Base-by-base conservation (phyloP, 2,113 vertebrate species). In the Vicugna pacos region DNA sequence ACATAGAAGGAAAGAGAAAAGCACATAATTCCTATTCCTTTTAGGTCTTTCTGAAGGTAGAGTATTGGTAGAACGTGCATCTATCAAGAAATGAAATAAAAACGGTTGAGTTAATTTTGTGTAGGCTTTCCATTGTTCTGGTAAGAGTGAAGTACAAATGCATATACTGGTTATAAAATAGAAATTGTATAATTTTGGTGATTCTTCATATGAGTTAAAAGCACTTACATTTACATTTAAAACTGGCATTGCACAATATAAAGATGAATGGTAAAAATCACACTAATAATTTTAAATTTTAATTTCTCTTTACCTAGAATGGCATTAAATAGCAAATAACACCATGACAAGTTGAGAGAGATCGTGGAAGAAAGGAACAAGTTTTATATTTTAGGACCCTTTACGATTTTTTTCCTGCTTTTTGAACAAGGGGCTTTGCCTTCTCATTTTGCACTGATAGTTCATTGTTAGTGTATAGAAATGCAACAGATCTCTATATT, bases 81-180 rank as follows among this genome's bases (percentile, higher is more conserved):
- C 42, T n/a, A 62, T 76, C 58, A 62, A 89, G 72, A 75, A 69
- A n/a, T 69, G 26, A 97, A 82, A 62, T 48, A 56, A 84, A 84
- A 96, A 62, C 11, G 52, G 22, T 17, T 82, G 60, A 79, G 88
- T 65, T 72, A 38, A 54, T 94, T 94, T 85, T 89, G 19, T 85
- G 24, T 17, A 85, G 50, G 24, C 64, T 73, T 80, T 89, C 65
- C 30, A 56, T 32, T 92, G 52, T 91, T 93, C 65, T 54, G 42
- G n/a, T 67, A 46, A 88, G 88, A 94, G 73, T 72, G 26, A 79
- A 79, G 93, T 89, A 58, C 28, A 50, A 50, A 80, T 35, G 35
- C 58, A 72, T 14, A 24, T 30, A 42, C 30, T 48, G n/a, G 8
- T 70, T 96, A 64, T 42, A 67, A 80, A 96, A 81, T 54, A 67